Evolutionary conservation across 1,140 invertebrate genomes (phyloP).

Genomic region (Drosophila nigrodunni): DNA sequence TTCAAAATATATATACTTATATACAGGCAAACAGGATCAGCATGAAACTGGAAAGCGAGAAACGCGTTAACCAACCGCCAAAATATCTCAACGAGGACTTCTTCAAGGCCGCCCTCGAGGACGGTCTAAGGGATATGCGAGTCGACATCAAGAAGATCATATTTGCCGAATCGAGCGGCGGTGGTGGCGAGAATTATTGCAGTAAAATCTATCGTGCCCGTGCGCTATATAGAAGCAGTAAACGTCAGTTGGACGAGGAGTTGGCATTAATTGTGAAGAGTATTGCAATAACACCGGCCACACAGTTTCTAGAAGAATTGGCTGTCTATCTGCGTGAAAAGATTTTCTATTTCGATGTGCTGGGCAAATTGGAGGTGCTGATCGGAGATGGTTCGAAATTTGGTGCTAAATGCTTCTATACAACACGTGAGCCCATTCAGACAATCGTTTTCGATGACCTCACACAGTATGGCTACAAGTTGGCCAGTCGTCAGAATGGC

Average conservation of each 20-base stretch:
- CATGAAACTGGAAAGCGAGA: slow-evolving; percentile 67
- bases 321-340: slow-evolving; percentile 79
- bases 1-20: slow-evolving; percentile 1
- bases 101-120: slow-evolving; percentile 76
- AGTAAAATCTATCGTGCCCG: slow-evolving; percentile 78
- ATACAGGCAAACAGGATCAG: slow-evolving; percentile 18
- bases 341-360: slow-evolving; percentile 80
- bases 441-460: slow-evolving; percentile 84
- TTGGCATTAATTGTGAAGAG: slow-evolving; percentile 77
- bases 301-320: slow-evolving; percentile 79
- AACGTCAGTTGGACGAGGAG: slow-evolving; percentile 74
- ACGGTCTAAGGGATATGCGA: slow-evolving; percentile 71
- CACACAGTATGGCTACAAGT: slow-evolving; percentile 77
- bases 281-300: slow-evolving; percentile 79
- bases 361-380: slow-evolving; percentile 75
- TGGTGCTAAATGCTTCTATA: slow-evolving; percentile 77
- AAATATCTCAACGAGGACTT: slow-evolving; percentile 78
- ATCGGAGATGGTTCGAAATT: slow-evolving; percentile 75
- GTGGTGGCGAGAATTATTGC: slow-evolving; percentile 80
- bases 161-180: slow-evolving; percentile 69
- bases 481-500: slow-evolving; percentile 75
- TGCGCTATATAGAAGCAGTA: slow-evolving; percentile 71
- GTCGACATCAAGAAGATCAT: slow-evolving; percentile 79
- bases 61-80: slow-evolving; percentile 49
- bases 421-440: slow-evolving; percentile 74